phyloP scores from a whole-genome alignment of 2,888 invertebrate species.

The Macrophya alboannulata region DNA sequence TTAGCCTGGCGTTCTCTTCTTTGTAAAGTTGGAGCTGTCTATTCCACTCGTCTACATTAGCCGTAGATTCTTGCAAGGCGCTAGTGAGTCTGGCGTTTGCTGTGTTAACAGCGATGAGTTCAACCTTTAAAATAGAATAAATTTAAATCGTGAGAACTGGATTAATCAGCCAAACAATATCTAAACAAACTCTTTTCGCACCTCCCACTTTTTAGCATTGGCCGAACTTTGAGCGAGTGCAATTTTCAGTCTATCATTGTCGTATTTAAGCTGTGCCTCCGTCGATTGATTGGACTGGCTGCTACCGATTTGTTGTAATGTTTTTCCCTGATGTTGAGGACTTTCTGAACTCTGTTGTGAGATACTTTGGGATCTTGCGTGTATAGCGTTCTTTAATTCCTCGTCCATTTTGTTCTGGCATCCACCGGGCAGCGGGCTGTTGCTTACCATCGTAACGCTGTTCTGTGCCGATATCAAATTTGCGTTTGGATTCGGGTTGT shows the following conservation, averaged over 20 bases:
- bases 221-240: conserved; percentile 98
- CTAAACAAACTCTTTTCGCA: conserved; percentile 59
- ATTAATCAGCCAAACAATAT: not conserved
- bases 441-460: conserved; percentile 77
- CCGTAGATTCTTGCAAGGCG: conserved; percentile 96
- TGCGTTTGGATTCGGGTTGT: conserved; percentile 77
- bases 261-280: conserved; percentile 96
- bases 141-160: not conserved
- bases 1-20: conserved; percentile 94
- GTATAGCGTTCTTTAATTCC: conserved; percentile 77
- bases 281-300: conserved; percentile 79
- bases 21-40: conserved; percentile 96
- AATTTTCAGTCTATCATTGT: conserved; percentile 97
- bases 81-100: conserved; percentile 97
- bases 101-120: conserved; percentile 96
- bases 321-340: conserved; percentile 84
- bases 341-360: conserved; percentile 82
- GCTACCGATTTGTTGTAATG: conserved; percentile 72
- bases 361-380: conserved; percentile 77
- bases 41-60: conserved; percentile 99
- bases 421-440: conserved; percentile 77
- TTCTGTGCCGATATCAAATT: conserved; percentile 78
- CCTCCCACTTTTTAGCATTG: conserved; percentile 99
- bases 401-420: conserved; percentile 74
- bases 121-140: conserved; percentile 82